phyloP scores from a whole-genome alignment of 2,797 vertebrate genomes.

The Chromis chromis region DNA sequence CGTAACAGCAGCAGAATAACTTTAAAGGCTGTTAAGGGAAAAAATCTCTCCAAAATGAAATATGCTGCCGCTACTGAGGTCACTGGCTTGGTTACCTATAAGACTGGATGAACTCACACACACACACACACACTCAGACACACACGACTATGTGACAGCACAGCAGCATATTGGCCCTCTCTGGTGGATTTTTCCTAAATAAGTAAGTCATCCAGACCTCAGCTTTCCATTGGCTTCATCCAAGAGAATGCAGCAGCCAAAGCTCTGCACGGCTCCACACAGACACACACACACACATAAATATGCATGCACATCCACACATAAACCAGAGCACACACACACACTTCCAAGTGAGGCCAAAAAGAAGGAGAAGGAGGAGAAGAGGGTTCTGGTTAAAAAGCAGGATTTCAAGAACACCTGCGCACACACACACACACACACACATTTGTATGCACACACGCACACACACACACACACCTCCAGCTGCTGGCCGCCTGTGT shows the following conservation, averaged over 20 bases:
- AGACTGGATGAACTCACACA: conserved; percentile 34
- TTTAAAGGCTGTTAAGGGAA: conserved; percentile 66
- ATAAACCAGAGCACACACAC: conserved; percentile 17
- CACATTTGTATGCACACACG: conserved; percentile 16
- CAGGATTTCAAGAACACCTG: conserved; percentile 76
- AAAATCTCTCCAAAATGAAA: conserved; percentile 52
- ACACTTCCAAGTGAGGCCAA: conserved; percentile 12
- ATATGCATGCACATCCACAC: conserved; percentile 20
- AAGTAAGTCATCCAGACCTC: conserved; percentile 79
- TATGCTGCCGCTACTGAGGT: conserved; percentile 48
- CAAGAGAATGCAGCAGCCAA: conserved; percentile 62
- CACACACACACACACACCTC: conserved; percentile 47
- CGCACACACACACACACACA: conserved; percentile 13
- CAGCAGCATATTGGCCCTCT: conserved; percentile 59
- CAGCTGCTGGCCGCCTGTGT: conserved; percentile 63
- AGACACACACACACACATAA: conserved; percentile 37
- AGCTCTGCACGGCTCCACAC: conserved; percentile 53
- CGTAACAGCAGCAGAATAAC: conserved; percentile 62
- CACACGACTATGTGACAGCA: conserved; percentile 64
- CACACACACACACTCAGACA: conserved; percentile 32
- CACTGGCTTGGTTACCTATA: conserved; percentile 48
- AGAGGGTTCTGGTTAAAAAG: conserved; percentile 49
- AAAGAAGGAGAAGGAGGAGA: conserved; percentile 15
- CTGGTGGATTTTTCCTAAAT: conserved; percentile 75
- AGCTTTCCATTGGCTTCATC: conserved; percentile 76